Evolutionary conservation across 2,888 invertebrate genomes (phyloP), one percentile per base, ranked within the genome.

Genomic region (Rhagium mordax): DNA sequence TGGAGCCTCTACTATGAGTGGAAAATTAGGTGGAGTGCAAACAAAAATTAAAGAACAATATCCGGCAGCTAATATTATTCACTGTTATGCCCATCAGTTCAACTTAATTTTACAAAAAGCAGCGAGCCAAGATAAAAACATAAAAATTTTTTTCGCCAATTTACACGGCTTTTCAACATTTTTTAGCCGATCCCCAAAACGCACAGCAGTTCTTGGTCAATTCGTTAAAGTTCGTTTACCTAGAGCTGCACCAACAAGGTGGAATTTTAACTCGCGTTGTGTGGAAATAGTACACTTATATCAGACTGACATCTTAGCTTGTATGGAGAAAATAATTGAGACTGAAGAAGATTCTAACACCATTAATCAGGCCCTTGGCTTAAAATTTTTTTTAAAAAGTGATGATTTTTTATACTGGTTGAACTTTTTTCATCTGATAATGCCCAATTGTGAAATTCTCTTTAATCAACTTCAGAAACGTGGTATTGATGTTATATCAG

Each of bases 91-190:
- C 1, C 29, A 29, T 29, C 29, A 29, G 7, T 29, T 29, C 1
- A 29, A 29, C 8, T 29, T 29, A 29, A 29, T 29, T 29, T 6
- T 29, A 6, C 3, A 29, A 6, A 29, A 29, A 29, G 7, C 29
- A 6, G 6, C 29, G 7, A 29, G 29, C 6, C 29, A 5, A 29
- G 29, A 29, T 29, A 51, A 16, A 15, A 47, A 51, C 8, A 67
- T 72, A 21, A 41, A 69, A 70, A 33, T 64, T n/a, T 59, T 49
- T 67, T 64, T 73, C 55, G 69, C 70, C 21, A 73, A 72, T 70
- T 64, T 72, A 55, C 55, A 69, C 24, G 55, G 57, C 1, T 70
- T 72, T 55, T 70, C 72, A 51, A 51, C 66, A 10, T 74, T 74
- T 67, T 74, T 74, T 71, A 20, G 51, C 29, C 47, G 49, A 71